A percentile compares a stretch with the other conserved stretches of the same genome.
Evolutionary conservation across 2,888 invertebrate genomes (phyloP).

Genomic region (Neoascia interrupta): DNA sequence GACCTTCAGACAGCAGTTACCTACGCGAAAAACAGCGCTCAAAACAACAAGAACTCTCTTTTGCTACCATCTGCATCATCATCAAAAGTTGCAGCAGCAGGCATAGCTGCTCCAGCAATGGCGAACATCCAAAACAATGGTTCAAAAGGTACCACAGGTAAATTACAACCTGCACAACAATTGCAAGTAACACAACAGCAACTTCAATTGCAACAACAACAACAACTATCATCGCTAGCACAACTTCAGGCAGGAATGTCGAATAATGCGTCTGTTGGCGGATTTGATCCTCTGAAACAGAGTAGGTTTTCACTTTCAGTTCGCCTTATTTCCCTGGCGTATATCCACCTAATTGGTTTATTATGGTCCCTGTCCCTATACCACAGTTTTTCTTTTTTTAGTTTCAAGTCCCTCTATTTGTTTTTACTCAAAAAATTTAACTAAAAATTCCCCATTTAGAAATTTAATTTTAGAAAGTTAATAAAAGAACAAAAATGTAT

Average conservation of each 20-base stretch:
- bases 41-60: slow-evolving; percentile 70
- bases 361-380: slow-evolving; percentile 1
- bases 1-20: slow-evolving; percentile 90
- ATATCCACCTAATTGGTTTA: neutral
- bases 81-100: slow-evolving; percentile 62
- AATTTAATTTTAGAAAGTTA: neutral
- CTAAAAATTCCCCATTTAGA: neutral
- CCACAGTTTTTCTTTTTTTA: neutral
- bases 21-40: slow-evolving; percentile 80
- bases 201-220: slow-evolving; percentile 53
- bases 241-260: slow-evolving; percentile 51
- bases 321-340: no score
- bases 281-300: slow-evolving; percentile 64
- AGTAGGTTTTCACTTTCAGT: slow-evolving; percentile 42
- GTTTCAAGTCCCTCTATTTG: slow-evolving; percentile 1
- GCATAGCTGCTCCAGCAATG: slow-evolving; percentile 77
- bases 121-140: slow-evolving; percentile 56
- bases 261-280: slow-evolving; percentile 38
- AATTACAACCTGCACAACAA: slow-evolving; percentile 63
- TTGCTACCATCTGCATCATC: slow-evolving; percentile 69
- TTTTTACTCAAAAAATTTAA: neutral
- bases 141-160: slow-evolving; percentile 68
- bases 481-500: neutral
- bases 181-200: slow-evolving; percentile 48
- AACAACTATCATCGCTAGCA: slow-evolving; percentile 42